phyloP scores from a whole-genome alignment of 2,797 vertebrate species.

The Anisognathus igniventris region DNA sequence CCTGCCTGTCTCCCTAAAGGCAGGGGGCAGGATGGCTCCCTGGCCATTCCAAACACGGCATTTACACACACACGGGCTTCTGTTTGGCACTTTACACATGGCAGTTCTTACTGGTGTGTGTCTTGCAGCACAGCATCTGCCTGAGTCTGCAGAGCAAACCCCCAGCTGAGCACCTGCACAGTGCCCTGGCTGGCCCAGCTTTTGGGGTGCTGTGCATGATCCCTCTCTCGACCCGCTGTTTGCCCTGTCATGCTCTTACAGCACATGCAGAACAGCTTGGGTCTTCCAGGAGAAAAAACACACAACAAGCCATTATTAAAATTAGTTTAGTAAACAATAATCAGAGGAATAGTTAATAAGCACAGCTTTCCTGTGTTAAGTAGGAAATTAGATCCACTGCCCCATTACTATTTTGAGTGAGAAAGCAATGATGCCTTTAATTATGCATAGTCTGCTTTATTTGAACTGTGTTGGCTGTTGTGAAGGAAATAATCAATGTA shows the following conservation, averaged over 20 bases:
- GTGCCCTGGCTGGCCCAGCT: rapidly evolving
- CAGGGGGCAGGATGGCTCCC: neutral
- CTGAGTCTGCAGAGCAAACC: rapidly evolving
- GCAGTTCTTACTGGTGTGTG: rapidly evolving
- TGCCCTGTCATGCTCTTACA: neutral
- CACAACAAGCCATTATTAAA: slow-evolving; percentile 17
- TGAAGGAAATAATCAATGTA: slow-evolving; percentile 64
- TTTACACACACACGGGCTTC: rapidly evolving
- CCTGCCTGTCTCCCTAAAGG: neutral
- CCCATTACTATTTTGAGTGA: slow-evolving; percentile 66
- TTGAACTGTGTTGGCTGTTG: slow-evolving; percentile 63
- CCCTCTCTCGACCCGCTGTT: neutral
- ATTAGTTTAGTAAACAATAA: slow-evolving; percentile 67
- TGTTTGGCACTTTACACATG: rapidly evolving
- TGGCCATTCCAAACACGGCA: neutral
- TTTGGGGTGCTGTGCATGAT: rapidly evolving
- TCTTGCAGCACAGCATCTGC: rapidly evolving
- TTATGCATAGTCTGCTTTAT: slow-evolving; percentile 72
- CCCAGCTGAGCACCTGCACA: neutral
- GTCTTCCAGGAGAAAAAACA: neutral
- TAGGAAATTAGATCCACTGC: slow-evolving; percentile 67
- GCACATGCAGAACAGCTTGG: neutral
- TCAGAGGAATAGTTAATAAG: slow-evolving; percentile 66
- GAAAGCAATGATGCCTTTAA: slow-evolving; percentile 68
- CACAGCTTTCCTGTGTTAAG: slow-evolving; percentile 53